Evolutionary conservation across 2,888 invertebrate genomes (phyloP), one percentile per base, ranked within the genome.

Genomic region (Cephus rjabovi): DNA sequence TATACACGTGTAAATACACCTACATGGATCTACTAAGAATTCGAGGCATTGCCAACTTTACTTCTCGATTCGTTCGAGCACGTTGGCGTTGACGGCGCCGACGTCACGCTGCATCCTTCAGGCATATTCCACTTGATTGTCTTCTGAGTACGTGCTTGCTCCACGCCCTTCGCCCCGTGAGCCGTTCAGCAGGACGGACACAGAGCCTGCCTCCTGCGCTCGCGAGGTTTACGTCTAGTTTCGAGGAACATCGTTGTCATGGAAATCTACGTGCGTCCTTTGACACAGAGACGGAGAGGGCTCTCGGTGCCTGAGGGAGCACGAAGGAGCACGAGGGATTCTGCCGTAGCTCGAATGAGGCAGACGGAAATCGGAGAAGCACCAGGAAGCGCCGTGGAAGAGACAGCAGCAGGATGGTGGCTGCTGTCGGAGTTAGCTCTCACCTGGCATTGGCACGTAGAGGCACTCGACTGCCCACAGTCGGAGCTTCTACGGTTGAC

Each of bases 391-490:
- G 34, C 23, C n/a, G 34, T 34, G n/a, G 68, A 34, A 12, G 15
- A 30, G 73, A 34, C 73, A 40, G 68, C 68, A 40, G 40, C 15
- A 40, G 56, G 56, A 56, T 23, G 9, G 40, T 23, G 56, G 56
- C 23, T 56, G 15, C 56, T 56, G 56, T 23, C 56, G 56, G 56
- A 23, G 56, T 56, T 56, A 56, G 56, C 23, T 56, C 15, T 1
- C 23, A 23, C 23, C 56, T 23, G 56, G 56, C 23, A 56, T 23
- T 23, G 56, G 31, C 30, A 30, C 23, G 77, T 31, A 69, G 74
- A 76, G 73, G 73, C 71, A 56, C 76, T 73, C 74, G 71, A 15
- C 12, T 74, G 74, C 33, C 33, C 4, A 33, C 33, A 33, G 33
- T 69, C 23, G 77, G 73, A 34, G 34, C 34, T 34, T 34, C 34